These are phyloP conservation scores for Folsomia candida DNA, from an alignment of 2,888 invertebrate species.

Conservation along the genomic window DNA sequence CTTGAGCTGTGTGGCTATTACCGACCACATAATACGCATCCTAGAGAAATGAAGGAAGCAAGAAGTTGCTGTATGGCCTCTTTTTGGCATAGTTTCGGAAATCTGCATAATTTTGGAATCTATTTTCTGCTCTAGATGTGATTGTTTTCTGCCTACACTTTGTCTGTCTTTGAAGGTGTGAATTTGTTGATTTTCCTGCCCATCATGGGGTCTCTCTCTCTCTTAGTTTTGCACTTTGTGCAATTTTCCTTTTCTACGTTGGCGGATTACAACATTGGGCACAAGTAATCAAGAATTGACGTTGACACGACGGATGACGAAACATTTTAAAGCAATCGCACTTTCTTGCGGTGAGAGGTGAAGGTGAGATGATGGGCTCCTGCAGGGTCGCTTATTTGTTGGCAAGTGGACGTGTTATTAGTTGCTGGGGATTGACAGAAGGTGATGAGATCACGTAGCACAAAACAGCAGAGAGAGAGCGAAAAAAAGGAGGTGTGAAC, in stretches of 20 bases:
- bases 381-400: too few species aligned
- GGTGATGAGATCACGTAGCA: neutral
- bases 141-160: neutral
- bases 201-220: neutral
- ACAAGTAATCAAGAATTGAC: neutral
- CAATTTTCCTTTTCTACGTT: neutral
- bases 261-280: neutral
- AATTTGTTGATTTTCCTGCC: neutral
- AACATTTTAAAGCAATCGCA: neutral
- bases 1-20: neutral
- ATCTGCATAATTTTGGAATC: neutral
- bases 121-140: neutral
- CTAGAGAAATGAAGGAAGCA: neutral
- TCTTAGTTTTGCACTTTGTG: neutral
- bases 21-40: neutral
- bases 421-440: neutral
- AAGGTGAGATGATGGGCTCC: neutral
- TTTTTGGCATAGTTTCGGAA: neutral
- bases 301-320: neutral
- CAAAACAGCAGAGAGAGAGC: neutral
- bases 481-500: slow-evolving; percentile 11
- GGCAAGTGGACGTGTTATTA: neutral
- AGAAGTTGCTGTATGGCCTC: neutral
- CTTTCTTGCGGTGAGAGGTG: neutral
- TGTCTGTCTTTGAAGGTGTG: neutral